phyloP scores from a whole-genome alignment of 2,888 invertebrate species.

The Acanthopleura granulata region DNA sequence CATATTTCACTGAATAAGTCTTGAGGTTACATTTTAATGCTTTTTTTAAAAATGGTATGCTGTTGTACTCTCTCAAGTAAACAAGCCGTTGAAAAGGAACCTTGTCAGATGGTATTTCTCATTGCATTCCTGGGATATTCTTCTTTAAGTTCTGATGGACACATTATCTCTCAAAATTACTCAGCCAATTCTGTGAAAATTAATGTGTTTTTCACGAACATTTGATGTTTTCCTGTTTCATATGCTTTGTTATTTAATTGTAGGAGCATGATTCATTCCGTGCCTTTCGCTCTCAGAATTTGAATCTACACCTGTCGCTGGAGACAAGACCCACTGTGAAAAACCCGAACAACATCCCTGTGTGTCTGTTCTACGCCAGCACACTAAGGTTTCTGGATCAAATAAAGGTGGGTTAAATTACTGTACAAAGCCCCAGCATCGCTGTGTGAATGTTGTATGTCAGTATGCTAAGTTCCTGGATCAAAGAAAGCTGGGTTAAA shows the following conservation, averaged over 20 bases:
- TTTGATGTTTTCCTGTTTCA: too few species aligned
- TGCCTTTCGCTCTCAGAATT: constrained; percentile 90
- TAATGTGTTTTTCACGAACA: too few species aligned
- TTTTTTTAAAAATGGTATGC: too few species aligned
- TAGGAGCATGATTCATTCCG: constrained; percentile 93
- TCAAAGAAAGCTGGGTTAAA: constrained; percentile 85
- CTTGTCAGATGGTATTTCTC: too few species aligned
- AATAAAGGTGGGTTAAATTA: constrained; percentile 81
- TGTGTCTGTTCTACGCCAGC: constrained; percentile 85
- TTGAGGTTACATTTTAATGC: too few species aligned
- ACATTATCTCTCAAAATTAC: too few species aligned
- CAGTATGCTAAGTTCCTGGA: constrained; percentile 97
- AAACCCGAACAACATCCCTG: constrained; percentile 73
- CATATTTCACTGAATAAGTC: too few species aligned
- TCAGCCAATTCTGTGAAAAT: too few species aligned
- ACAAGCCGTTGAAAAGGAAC: too few species aligned
- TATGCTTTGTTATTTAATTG: constrained; percentile 22
- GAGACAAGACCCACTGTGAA: constrained; percentile 77
- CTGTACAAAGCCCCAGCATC: background rate
- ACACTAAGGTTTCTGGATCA: constrained; percentile 97
- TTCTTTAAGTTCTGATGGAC: too few species aligned
- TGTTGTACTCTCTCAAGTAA: too few species aligned
- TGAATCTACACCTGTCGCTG: constrained; percentile 83
- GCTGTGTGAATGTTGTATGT: constrained; percentile 81
- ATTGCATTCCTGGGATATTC: too few species aligned